Base-by-base conservation (phyloP, 2,797 vertebrate genomes). In the Poeciliopsis gracilis region DNA sequence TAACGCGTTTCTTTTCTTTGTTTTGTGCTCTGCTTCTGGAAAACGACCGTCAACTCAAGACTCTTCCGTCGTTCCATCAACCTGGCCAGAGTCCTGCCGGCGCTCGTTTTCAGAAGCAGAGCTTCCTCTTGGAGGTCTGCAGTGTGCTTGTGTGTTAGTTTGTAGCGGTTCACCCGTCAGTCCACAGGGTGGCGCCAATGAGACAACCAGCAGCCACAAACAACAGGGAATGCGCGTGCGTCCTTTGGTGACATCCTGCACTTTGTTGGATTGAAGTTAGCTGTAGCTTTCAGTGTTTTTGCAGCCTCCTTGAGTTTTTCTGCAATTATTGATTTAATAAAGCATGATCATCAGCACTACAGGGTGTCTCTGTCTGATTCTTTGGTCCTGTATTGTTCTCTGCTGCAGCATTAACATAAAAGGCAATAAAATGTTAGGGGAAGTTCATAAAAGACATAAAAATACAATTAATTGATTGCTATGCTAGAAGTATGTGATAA, bases 311-410 rank as follows among this genome's bases (percentile, higher is more conserved):
- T 91, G 97, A 97, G 96, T 95, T 95, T 93, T 93, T 89, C 96
- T 94, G 91, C 91, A 95, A 57, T 94, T 95, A 94, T 94, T 97
- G 93, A 95, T 95, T 97, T 95, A 99, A 98, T 99, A 99, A 99
- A 99, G 98, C 97, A 97, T 98, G 98, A 96, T 97, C 82, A 96
- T 97, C 97, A 97, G 98, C 98, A 99, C 96, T 84, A 78, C 49
- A 61, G 0, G 3, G 23, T 0, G 77, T 61, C n/a, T 88, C 87
- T 25, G 46, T 70, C 47, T 88, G 71, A 15, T 82, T 82, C 45
- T 76, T 82, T 55, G 41, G 23, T 70, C 3, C 25, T 45, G 43
- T 45, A 45, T 45, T 45, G 9, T 41, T n/a, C 38, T 45, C 41
- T n/a, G 15, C 9, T 3, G 2, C 4, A 43, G 23, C 38, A 28